Conservation (phyloP, 2,797 vertebrate species). For the Vireo griseus region DNA sequence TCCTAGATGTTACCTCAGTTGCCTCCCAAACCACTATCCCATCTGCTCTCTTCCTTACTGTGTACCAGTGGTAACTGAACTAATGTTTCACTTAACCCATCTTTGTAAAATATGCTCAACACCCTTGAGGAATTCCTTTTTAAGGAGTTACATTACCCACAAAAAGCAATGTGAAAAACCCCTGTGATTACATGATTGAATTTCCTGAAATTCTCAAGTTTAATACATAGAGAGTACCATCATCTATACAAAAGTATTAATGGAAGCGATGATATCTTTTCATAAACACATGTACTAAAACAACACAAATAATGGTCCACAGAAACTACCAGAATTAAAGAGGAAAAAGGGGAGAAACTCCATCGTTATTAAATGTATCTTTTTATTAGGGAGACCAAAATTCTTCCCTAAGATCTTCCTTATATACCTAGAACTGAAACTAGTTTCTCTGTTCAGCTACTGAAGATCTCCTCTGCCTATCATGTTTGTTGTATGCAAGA, state of each 20-base stretch:
- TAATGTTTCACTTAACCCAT: not conserved
- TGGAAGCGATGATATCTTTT: not conserved
- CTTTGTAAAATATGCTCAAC: not conserved
- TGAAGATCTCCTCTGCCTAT: not conserved
- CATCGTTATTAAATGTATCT: not conserved
- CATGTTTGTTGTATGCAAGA: not conserved
- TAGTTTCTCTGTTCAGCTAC: not conserved
- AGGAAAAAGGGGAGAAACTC: not conserved
- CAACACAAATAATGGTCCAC: not conserved
- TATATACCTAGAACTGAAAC: not conserved
- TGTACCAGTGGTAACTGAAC: not conserved
- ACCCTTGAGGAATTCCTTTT: not conserved
- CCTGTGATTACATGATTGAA: not conserved
- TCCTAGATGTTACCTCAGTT: constrained; percentile 44
- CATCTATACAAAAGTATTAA: not conserved
- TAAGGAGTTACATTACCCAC: not conserved
- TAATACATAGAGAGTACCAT: not conserved
- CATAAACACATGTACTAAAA: not conserved
- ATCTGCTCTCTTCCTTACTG: constrained; percentile 22
- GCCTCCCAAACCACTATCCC: constrained; percentile 34
- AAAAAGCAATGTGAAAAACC: not conserved
- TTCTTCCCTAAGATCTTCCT: not conserved
- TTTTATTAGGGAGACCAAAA: not conserved
- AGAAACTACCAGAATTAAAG: not conserved
- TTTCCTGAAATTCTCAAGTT: not conserved